Evolutionary conservation across 1,140 invertebrate genomes (phyloP).

Genomic region (Leptopilina clavipes): DNA sequence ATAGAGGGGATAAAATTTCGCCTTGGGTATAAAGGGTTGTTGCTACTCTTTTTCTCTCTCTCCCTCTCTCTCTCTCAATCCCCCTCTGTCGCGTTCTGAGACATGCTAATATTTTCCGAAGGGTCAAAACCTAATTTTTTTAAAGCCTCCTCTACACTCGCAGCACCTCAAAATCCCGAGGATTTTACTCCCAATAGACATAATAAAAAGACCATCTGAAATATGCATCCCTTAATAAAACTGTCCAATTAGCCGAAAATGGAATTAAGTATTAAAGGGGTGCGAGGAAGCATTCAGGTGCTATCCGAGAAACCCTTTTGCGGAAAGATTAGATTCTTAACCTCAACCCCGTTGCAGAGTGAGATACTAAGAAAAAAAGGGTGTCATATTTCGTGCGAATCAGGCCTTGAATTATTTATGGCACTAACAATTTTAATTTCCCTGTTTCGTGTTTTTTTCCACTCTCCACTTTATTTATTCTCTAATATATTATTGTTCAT

Average conservation of each 20-base stretch:
- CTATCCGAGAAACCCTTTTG: conserved; percentile 49
- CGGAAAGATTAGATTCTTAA: conserved; percentile 44
- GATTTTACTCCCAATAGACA: conserved; percentile 64
- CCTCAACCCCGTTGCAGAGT: conserved; percentile 27
- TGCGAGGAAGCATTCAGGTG: conserved; percentile 48
- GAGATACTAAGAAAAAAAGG: conserved; percentile 14
- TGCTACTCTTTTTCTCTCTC: conserved; percentile 47
- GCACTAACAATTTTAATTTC: too few relatives aligned
- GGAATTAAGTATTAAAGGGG: conserved; percentile 72
- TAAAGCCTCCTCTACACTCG: conserved; percentile 42
- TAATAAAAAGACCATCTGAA: conserved; percentile 75
- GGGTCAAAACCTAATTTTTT: conserved; percentile 73
- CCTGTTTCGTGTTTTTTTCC: too few relatives aligned
- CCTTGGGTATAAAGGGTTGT: conserved; percentile 61
- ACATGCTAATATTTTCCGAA: conserved; percentile 70
- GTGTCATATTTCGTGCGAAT: conserved; percentile 34
- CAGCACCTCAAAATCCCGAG: neutral
- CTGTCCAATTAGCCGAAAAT: conserved; percentile 73
- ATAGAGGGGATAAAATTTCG: conserved; percentile 53
- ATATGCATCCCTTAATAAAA: conserved; percentile 76
- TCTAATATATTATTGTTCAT: too few relatives aligned
- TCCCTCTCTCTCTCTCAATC: conserved; percentile 42
- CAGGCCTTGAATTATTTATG: neutral
- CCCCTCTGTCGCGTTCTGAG: conserved; percentile 35
- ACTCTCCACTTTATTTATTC: too few relatives aligned